Evolutionary conservation across 1,140 invertebrate genomes (phyloP).

Genomic region (Trinorchestia longiramus): DNA sequence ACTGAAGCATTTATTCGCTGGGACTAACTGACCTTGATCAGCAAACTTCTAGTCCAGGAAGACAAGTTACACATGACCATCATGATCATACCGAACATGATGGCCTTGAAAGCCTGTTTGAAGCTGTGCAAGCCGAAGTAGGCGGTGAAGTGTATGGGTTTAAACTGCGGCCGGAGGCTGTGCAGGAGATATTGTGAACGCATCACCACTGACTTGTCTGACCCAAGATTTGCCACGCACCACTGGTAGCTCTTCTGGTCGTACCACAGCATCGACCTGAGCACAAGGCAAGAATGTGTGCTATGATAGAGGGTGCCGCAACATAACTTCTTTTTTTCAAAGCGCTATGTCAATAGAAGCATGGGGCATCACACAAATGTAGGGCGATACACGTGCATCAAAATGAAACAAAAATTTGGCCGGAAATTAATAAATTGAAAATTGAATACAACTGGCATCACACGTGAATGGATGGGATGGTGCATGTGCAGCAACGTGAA

Average conservation of each 20-base stretch:
- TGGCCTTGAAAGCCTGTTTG: conserved; percentile 59
- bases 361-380: no score
- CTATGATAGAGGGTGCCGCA: no score
- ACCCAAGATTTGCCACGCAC: conserved; percentile 82
- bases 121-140: conserved; percentile 74
- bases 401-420: no score
- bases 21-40: conserved; percentile 58
- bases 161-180: conserved; percentile 77
- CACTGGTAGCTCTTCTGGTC: conserved; percentile 77
- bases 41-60: conserved; percentile 75
- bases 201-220: conserved; percentile 83
- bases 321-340: no score
- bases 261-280: conserved; percentile 75
- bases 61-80: conserved; percentile 74
- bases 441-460: neutral
- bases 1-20: no score
- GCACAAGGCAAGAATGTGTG: no score
- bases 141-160: conserved; percentile 79
- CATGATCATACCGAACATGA: conserved; percentile 76
- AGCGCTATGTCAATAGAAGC: no score
- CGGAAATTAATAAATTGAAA: neutral
- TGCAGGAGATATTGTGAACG: conserved; percentile 79
- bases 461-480: no score
- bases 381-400: no score
- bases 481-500: no score